Base-by-base conservation (phyloP, 2,113 vertebrate species). In the Propithecus coquereli region DNA sequence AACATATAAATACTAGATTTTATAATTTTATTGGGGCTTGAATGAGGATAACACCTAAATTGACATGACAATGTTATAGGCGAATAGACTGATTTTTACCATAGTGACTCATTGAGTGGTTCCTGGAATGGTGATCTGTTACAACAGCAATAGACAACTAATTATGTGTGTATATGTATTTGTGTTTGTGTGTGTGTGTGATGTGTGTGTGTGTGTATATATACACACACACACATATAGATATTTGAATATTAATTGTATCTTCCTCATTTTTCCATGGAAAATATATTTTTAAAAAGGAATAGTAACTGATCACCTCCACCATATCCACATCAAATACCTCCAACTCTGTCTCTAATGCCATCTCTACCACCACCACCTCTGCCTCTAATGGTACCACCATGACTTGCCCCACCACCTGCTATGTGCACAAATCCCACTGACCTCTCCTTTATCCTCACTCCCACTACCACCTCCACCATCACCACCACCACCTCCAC, bases 21-120 rank as follows among this genome's bases (percentile, higher is more conserved):
- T 40, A 63, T 11, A 61, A 82, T 91, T 87, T 91, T 88, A 92
- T n/a, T 43, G 80, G 18, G 37, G 6, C 1, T 81, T 95, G 10
- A 7, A 63, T 57, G 22, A 81, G 4, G 43, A 70, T 43, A 50
- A 17, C 5, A 22, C 13, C 34, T 30, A 82, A 65, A 52, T 43
- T 43, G 9, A 5, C 37, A 54, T 92, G 54, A 37, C 1, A 30
- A 45, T 8, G 65, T 17, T 30, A 17, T 0, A 61, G 8, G 4
- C 34, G 32, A 23, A 20, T 3, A 20, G 37, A 52, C 11, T 86
- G 5, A 71, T 65, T 82, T 87, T 87, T 43, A n/a, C 34, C 1
- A 23, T 2, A 76, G 20, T 34, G 20, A 52, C 30, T 57, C n/a
- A 32, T 40, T 14, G 22, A 17, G 10, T 54, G 22, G 40, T 66